These are phyloP conservation scores for Tauraco hartlaubi DNA, from an alignment of 2,797 vertebrate species.

Conservation along the genomic window DNA sequence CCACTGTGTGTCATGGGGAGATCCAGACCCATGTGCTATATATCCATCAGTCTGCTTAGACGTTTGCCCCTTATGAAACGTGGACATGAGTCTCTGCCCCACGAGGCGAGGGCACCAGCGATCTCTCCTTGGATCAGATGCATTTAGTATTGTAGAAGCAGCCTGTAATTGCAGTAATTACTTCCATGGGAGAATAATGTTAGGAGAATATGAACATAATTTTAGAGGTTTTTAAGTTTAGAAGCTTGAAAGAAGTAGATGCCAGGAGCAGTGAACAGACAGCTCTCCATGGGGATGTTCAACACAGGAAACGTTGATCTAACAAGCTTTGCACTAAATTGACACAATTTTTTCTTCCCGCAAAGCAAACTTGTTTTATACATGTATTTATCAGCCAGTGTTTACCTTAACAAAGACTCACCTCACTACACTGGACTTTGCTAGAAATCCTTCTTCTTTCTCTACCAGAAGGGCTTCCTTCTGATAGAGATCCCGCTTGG, in stretches of 20 bases:
- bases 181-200: background rate
- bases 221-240: background rate
- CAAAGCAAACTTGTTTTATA: background rate
- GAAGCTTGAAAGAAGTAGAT: background rate
- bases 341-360: background rate
- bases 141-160: background rate
- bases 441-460: background rate
- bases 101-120: background rate
- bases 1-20: background rate
- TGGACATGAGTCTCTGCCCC: background rate
- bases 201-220: background rate
- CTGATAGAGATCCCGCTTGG: background rate
- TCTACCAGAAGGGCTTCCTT: background rate
- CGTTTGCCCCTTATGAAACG: background rate
- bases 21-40: rapidly evolving
- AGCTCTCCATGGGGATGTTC: background rate
- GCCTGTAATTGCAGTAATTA: background rate
- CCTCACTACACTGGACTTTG: background rate
- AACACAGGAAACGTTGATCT: background rate
- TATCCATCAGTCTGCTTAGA: background rate
- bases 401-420: background rate
- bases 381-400: background rate
- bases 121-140: background rate
- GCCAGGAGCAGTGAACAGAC: background rate
- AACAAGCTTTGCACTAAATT: background rate